A percentile compares a stretch with the other conserved stretches of the same genome.
These are phyloP conservation scores for Rutilus rutilus DNA, from an alignment of 2,113 vertebrate genomes.

Conservation along the genomic window DNA sequence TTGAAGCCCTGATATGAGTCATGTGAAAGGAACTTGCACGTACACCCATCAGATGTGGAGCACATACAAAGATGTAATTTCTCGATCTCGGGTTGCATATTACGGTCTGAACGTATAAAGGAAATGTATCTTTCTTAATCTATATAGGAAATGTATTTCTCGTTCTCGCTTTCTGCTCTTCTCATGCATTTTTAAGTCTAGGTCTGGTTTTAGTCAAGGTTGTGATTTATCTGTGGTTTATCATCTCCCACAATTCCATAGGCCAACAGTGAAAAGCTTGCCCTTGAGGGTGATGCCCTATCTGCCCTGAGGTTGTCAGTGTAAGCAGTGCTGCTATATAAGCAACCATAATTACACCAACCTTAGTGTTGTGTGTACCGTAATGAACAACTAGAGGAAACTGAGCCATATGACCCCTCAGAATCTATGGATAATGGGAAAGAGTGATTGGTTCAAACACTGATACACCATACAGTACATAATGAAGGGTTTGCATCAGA, in stretches of 20 bases:
- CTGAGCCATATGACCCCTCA: neutral
- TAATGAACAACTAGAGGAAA: neutral
- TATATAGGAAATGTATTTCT: constrained; percentile 40
- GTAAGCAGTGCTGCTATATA: constrained; percentile 20
- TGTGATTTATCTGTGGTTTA: constrained; percentile 5
- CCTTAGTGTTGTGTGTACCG: neutral
- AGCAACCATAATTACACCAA: constrained; percentile 1
- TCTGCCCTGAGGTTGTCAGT: constrained; percentile 22
- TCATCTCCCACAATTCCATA: neutral
- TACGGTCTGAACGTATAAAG: neutral
- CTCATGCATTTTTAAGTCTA: neutral
- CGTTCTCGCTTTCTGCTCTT: constrained; percentile 29
- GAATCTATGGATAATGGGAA: neutral
- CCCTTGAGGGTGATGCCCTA: no score
- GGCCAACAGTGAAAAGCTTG: neutral
- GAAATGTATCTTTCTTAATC: constrained; percentile 25
- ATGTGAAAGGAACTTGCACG: neutral
- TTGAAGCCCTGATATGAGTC: neutral
- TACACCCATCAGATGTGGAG: neutral
- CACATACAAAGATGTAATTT: neutral
- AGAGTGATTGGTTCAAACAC: neutral
- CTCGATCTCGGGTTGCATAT: neutral
- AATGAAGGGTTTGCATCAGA: neutral
- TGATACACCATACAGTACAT: no score
- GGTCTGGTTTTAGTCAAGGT: constrained; percentile 16